Evolutionary conservation across 2,113 vertebrate genomes (phyloP).

Genomic region (Gambusia holbrooki): DNA sequence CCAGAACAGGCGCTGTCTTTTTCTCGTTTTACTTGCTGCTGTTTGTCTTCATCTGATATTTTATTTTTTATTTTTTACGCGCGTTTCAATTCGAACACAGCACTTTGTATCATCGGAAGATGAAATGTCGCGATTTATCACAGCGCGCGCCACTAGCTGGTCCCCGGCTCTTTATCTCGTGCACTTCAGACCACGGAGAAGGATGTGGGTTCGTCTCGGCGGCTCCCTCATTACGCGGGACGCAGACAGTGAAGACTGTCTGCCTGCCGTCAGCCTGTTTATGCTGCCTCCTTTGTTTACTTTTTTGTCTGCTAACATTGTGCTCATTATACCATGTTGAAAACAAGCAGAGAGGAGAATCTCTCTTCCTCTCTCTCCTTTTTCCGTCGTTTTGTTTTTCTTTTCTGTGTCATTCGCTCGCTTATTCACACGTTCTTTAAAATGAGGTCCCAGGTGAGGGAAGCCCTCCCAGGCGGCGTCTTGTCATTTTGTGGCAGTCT

Average conservation of each 20-base stretch:
- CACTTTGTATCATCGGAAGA: background rate
- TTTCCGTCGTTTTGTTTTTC: background rate
- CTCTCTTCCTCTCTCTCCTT: conserved; percentile 14
- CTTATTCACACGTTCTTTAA: conserved; percentile 46
- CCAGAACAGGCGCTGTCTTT: background rate
- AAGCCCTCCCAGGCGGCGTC: conserved; percentile 51
- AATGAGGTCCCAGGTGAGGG: conserved; percentile 34
- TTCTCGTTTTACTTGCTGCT: background rate
- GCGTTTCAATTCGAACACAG: background rate
- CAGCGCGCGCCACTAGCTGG: background rate
- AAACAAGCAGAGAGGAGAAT: conserved; percentile 40
- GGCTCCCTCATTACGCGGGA: conserved; percentile 34
- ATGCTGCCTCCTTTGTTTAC: conserved; percentile 56
- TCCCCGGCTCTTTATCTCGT: background rate
- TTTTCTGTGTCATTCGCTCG: conserved; percentile 29
- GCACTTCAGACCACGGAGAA: conserved; percentile 13
- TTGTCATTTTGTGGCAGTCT: conserved; percentile 62
- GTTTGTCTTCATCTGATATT: background rate
- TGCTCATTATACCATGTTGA: conserved; percentile 59
- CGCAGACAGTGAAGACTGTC: conserved; percentile 36
- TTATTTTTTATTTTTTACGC: background rate
- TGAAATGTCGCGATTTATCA: conserved; percentile 1
- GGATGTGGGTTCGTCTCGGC: background rate
- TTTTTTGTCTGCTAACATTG: conserved; percentile 56
- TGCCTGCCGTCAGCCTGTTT: conserved; percentile 42